A percentile compares a stretch with the other conserved stretches of the same genome.
Conservation (phyloP, 2,888 invertebrate genomes). For the Muschampia plurimacula region DNA sequence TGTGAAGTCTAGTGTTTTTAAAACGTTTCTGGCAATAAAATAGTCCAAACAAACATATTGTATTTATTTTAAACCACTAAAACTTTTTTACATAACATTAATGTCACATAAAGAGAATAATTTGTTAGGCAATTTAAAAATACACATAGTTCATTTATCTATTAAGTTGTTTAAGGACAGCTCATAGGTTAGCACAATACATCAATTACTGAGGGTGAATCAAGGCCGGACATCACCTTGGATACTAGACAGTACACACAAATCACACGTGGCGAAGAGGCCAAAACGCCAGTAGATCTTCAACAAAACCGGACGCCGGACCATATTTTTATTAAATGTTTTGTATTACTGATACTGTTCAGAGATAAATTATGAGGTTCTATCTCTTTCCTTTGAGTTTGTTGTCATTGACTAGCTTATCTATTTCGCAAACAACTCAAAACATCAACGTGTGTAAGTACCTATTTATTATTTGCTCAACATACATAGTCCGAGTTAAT, state of each 20-base stretch:
- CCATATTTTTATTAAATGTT: background rate
- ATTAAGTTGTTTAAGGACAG: conserved; percentile 19
- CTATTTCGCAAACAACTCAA: conserved; percentile 87
- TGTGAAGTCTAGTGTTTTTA: conserved; percentile 77
- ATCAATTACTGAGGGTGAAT: conserved; percentile 65
- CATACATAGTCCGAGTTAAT: background rate
- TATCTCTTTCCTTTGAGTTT: conserved; percentile 50
- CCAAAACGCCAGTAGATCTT: conserved; percentile 28
- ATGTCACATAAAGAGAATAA: background rate
- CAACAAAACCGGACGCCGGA: conserved; percentile 34
- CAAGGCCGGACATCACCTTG: conserved; percentile 78
- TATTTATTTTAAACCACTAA: conserved; percentile 12
- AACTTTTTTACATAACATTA: background rate
- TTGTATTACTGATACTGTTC: conserved; percentile 17
- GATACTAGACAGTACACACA: conserved; percentile 74
- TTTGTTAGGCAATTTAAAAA: conserved; percentile 1
- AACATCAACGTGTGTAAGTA: conserved; percentile 91
- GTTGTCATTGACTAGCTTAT: conserved; percentile 52
- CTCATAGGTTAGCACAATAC: conserved; percentile 41
- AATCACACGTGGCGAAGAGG: conserved; percentile 46
- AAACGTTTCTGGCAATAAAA: conserved; percentile 85
- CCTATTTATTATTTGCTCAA: background rate
- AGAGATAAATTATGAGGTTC: conserved; percentile 47
- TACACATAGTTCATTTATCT: conserved; percentile 7
- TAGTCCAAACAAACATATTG: conserved; percentile 72